Conservation (phyloP, 2,888 invertebrate species). For the Cacoxenus indagator region DNA sequence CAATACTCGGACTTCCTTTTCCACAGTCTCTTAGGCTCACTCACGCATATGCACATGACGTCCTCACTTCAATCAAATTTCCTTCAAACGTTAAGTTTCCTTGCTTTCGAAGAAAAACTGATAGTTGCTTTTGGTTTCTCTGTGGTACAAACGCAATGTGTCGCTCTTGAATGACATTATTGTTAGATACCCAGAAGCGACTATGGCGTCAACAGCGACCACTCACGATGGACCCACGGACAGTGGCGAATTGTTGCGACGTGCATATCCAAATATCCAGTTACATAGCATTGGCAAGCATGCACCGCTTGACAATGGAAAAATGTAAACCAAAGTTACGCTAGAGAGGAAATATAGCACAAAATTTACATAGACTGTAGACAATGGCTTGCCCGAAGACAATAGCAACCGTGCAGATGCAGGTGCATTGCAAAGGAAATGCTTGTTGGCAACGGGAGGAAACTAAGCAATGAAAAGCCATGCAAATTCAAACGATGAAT, state of each 20-base stretch:
- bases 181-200: neutral
- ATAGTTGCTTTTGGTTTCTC: neutral
- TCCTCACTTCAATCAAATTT: no score
- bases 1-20: no score
- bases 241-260: neutral
- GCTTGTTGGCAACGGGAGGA: neutral
- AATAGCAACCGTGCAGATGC: neutral
- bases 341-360: conserved; percentile 4
- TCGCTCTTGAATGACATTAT: neutral
- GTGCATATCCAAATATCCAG: neutral
- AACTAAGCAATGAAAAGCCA: neutral
- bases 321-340: conserved; percentile 13
- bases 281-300: neutral
- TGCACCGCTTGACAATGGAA: neutral
- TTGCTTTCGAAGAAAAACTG: neutral
- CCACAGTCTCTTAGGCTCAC: no score
- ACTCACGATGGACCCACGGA: neutral
- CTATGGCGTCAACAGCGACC: neutral
- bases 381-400: neutral
- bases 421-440: neutral
- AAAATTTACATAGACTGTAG: conserved; percentile 10
- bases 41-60: neutral
- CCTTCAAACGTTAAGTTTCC: neutral
- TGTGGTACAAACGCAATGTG: conserved; percentile 2
- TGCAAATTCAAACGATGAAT: no score